Evolutionary conservation across 1,140 invertebrate species (phyloP).

Genomic region (Sitobion miscanthi): DNA sequence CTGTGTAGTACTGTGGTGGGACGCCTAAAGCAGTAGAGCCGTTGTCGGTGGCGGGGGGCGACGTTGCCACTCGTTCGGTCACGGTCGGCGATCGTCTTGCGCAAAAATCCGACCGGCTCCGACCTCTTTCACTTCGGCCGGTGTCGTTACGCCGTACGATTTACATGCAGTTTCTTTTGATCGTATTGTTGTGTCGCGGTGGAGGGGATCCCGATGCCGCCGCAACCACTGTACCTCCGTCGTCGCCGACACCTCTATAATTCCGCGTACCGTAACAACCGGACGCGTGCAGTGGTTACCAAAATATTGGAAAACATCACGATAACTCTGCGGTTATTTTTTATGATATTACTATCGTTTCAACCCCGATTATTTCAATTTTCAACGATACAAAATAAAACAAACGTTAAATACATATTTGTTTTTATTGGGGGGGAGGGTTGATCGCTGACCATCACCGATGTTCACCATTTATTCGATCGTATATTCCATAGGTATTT

Average conservation of each 20-base stretch:
- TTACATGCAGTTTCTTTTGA: conserved; percentile 57
- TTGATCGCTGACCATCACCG: not conserved
- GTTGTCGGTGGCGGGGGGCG: conserved; percentile 25
- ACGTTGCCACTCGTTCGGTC: conserved; percentile 56
- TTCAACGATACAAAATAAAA: not conserved
- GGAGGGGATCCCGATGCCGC: not conserved
- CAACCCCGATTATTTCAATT: not conserved
- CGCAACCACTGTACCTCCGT: not conserved
- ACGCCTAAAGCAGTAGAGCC: not conserved
- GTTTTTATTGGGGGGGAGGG: not conserved
- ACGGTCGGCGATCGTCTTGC: conserved; percentile 57
- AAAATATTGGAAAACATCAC: conserved; percentile 39
- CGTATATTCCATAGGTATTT: not conserved
- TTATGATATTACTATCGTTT: not conserved
- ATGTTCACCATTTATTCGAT: not conserved
- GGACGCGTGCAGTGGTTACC: conserved; percentile 52
- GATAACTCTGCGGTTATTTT: not conserved
- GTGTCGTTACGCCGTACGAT: conserved; percentile 55
- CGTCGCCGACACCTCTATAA: conserved; percentile 51
- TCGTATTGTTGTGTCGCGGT: conserved; percentile 35
- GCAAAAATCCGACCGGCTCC: conserved; percentile 54
- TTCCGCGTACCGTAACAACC: conserved; percentile 56
- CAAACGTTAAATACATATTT: not conserved
- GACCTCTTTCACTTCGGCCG: conserved; percentile 56
- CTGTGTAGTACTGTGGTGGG: not conserved